A percentile compares a stretch with the other conserved stretches of the same genome.
These are phyloP conservation scores for Tenebrio molitor DNA, from an alignment of 1,140 invertebrate species.

Conservation along the genomic window DNA sequence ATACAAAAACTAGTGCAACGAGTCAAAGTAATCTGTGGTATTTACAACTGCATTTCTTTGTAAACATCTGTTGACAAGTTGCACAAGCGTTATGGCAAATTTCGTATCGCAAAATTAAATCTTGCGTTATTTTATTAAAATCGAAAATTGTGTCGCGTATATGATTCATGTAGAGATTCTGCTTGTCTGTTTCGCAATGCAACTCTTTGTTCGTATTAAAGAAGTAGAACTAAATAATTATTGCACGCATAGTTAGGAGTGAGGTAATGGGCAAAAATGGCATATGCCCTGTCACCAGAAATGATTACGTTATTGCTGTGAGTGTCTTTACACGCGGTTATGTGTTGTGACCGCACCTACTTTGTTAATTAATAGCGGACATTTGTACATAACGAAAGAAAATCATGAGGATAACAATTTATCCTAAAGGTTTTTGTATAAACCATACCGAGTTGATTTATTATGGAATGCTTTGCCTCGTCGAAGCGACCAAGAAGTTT, in stretches of 20 bases:
- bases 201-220: constrained; percentile 21
- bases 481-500: no score
- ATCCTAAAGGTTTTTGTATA: background rate
- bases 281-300: constrained; percentile 24
- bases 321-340: background rate
- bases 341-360: constrained; percentile 19
- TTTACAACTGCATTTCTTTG: no score
- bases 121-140: background rate
- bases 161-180: constrained; percentile 4
- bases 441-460: background rate
- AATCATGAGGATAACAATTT: constrained; percentile 23
- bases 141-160: constrained; percentile 8
- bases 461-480: no score
- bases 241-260: constrained; percentile 10
- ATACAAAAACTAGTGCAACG: no score
- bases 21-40: no score
- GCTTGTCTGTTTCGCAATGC: constrained; percentile 1
- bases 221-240: constrained; percentile 21
- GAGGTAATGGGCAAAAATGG: constrained; percentile 27
- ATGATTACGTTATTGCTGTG: constrained; percentile 9
- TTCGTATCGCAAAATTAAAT: no score
- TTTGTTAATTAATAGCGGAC: constrained; percentile 15
- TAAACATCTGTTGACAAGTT: constrained; percentile 8
- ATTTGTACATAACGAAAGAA: constrained; percentile 13
- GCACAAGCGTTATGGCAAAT: background rate